A percentile compares a stretch with the other conserved stretches of the same genome.
phyloP scores from a whole-genome alignment of 2,797 vertebrate species.

The Silurus aristotelis region DNA sequence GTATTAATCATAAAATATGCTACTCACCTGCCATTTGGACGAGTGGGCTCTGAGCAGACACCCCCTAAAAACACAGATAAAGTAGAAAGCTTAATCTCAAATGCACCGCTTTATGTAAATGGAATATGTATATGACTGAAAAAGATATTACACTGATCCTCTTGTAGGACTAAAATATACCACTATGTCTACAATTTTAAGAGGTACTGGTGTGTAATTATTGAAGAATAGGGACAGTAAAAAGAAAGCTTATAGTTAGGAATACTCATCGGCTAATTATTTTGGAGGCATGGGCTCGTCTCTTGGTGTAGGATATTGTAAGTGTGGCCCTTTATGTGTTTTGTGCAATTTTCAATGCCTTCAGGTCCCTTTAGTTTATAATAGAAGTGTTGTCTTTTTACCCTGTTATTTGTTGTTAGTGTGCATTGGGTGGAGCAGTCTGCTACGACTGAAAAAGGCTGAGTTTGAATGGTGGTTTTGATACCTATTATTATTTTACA shows the following conservation, averaged over 20 bases:
- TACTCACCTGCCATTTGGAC: constrained; percentile 85
- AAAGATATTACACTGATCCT: too few species aligned
- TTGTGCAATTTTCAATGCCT: background rate
- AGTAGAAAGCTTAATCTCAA: background rate
- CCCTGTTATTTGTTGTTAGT: constrained; percentile 18
- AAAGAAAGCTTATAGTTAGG: background rate
- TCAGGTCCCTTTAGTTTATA: background rate
- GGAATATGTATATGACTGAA: background rate
- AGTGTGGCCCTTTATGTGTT: background rate
- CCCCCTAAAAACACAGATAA: constrained; percentile 73
- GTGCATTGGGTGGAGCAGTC: constrained; percentile 22
- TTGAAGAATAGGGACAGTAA: background rate
- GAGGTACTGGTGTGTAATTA: background rate
- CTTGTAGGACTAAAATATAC: background rate
- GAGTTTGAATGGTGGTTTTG: constrained; percentile 37
- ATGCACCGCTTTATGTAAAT: background rate
- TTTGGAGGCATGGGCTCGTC: background rate
- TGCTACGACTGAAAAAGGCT: constrained; percentile 13
- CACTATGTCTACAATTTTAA: background rate
- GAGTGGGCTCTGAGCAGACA: constrained; percentile 73
- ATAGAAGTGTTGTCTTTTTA: constrained; percentile 5
- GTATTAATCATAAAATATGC: background rate
- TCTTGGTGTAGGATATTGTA: background rate
- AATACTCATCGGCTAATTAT: background rate
- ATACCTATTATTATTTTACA: constrained; percentile 29